phyloP scores from a whole-genome alignment of 2,888 invertebrate genomes.

The Acheta domesticus region DNA sequence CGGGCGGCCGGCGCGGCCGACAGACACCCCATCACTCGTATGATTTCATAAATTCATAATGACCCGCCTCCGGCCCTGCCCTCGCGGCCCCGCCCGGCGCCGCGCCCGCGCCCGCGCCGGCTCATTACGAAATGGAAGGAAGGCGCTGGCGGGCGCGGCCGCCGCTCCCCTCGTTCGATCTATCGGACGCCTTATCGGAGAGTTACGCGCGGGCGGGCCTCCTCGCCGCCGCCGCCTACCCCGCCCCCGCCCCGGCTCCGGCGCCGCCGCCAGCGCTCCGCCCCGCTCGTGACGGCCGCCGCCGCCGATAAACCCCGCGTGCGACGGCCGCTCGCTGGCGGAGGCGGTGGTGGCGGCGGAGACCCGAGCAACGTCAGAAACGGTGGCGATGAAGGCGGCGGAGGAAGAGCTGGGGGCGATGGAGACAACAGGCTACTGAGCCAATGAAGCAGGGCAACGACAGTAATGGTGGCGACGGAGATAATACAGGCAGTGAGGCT shows the following conservation, averaged over 20 bases:
- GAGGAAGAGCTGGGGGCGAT: too few relatives aligned
- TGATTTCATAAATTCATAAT: slow-evolving; percentile 39
- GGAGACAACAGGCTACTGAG: too few relatives aligned
- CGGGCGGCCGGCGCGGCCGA: neutral
- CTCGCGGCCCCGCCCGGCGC: too few relatives aligned
- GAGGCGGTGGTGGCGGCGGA: too few relatives aligned
- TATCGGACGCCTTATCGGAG: neutral
- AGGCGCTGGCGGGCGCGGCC: neutral
- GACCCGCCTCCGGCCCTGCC: slow-evolving; percentile 18
- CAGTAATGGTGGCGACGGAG: too few relatives aligned
- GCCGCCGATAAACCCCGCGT: neutral
- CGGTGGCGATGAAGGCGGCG: too few relatives aligned
- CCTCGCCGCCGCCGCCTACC: neutral
- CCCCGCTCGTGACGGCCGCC: neutral
- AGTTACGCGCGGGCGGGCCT: neutral
- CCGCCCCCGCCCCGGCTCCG: neutral
- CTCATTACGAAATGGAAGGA: slow-evolving; percentile 18
- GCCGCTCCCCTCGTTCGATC: slow-evolving; percentile 7
- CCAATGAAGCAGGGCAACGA: too few relatives aligned
- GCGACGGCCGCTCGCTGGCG: too few relatives aligned
- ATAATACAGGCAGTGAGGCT: too few relatives aligned
- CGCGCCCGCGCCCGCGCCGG: too few relatives aligned
- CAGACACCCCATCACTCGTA: slow-evolving; percentile 35
- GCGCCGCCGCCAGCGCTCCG: neutral
- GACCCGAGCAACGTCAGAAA: too few relatives aligned